Conservation (phyloP, 1,140 invertebrate species). For the Trichonephila inaurata region DNA sequence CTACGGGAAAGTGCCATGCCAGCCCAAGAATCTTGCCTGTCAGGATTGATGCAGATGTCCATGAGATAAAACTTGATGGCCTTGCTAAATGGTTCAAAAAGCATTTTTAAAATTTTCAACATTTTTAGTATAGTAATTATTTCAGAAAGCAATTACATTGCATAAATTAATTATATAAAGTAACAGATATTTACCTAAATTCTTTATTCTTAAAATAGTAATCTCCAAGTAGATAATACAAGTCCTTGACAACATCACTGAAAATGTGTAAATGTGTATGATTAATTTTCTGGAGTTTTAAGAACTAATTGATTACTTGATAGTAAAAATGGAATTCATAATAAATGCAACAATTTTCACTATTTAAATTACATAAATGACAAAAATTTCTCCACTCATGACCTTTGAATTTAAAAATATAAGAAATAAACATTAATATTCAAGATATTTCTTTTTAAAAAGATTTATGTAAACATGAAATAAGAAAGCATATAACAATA, state of each 20-base stretch:
- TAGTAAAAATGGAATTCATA: too few species aligned
- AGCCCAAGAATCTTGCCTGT: slow-evolving; percentile 94
- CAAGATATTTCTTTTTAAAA: too few species aligned
- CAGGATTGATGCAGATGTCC: slow-evolving; percentile 90
- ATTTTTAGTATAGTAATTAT: neutral
- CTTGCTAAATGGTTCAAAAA: slow-evolving; percentile 81
- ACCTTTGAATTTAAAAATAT: too few species aligned
- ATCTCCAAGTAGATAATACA: slow-evolving; percentile 94
- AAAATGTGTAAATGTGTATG: neutral
- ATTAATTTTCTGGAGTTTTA: too few species aligned
- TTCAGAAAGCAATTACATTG: neutral
- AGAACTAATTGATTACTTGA: too few species aligned
- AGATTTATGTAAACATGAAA: too few species aligned
- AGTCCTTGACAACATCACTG: slow-evolving; percentile 83
- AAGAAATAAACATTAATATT: too few species aligned
- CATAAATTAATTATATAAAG: too few species aligned
- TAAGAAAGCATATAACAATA: too few species aligned
- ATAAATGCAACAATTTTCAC: too few species aligned
- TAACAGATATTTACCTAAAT: slow-evolving; percentile 81
- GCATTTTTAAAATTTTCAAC: slow-evolving; percentile 21
- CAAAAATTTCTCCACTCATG: too few species aligned
- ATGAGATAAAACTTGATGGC: slow-evolving; percentile 90
- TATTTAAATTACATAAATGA: too few species aligned
- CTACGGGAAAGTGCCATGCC: slow-evolving; percentile 91
- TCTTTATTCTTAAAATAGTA: slow-evolving; percentile 95